Percentiles rank a stretch among this genome's conserved stretches.
Conservation (phyloP, 2,797 vertebrate genomes). For the Mastacembelus armatus region DNA sequence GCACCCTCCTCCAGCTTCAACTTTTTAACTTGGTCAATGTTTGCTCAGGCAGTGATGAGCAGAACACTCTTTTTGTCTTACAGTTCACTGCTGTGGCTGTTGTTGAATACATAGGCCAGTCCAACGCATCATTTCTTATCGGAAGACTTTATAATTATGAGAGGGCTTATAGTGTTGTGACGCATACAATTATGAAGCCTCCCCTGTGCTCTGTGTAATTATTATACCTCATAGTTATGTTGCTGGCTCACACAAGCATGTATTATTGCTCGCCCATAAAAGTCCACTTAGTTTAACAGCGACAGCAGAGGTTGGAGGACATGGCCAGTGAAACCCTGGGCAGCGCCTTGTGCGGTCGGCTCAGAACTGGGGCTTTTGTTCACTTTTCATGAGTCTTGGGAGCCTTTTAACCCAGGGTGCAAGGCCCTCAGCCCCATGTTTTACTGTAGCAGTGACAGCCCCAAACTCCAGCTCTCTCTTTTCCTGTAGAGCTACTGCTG, state of each 20-base stretch:
- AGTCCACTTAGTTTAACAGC: slow-evolving; percentile 86
- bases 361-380: slow-evolving; percentile 85
- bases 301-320: slow-evolving; percentile 77
- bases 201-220: slow-evolving; percentile 67
- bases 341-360: slow-evolving; percentile 84
- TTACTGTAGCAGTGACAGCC: slow-evolving; percentile 73
- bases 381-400: slow-evolving; percentile 80
- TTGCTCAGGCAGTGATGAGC: slow-evolving; percentile 54
- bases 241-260: slow-evolving; percentile 70
- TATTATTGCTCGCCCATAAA: slow-evolving; percentile 79
- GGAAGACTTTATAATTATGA: slow-evolving; percentile 64
- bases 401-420: slow-evolving; percentile 78
- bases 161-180: slow-evolving; percentile 52
- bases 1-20: slow-evolving; percentile 27
- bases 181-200: slow-evolving; percentile 61
- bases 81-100: slow-evolving; percentile 41
- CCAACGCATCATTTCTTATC: slow-evolving; percentile 47
- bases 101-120: slow-evolving; percentile 37
- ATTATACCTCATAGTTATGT: slow-evolving; percentile 69
- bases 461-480: slow-evolving; percentile 49
- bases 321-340: slow-evolving; percentile 79
- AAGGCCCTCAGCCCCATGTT: slow-evolving; percentile 68
- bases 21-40: slow-evolving; percentile 48
- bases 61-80: slow-evolving; percentile 53
- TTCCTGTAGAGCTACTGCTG: slow-evolving; percentile 64